A percentile compares a stretch with the other conserved stretches of the same genome.
phyloP scores from a whole-genome alignment of 35 echinoderm and acorn worm species.

The Lytechinus variegatus region DNA sequence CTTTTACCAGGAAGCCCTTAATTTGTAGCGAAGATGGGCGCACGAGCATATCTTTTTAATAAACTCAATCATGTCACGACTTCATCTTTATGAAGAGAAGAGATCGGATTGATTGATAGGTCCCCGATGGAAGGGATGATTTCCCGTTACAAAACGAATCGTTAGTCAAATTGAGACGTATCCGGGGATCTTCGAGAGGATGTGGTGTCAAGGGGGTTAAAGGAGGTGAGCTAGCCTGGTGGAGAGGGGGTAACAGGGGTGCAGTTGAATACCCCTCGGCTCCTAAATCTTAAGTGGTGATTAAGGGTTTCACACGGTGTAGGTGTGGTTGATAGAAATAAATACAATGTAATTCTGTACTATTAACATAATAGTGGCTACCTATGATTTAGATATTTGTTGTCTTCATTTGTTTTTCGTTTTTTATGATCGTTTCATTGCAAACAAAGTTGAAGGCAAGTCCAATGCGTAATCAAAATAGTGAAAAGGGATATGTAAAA shows the following conservation, averaged over 20 bases:
- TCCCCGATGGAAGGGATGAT: neutral
- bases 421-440: too few species aligned
- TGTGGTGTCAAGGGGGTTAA: neutral
- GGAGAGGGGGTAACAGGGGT: neutral
- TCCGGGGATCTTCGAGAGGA: neutral
- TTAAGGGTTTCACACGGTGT: neutral
- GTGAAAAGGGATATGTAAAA: too few species aligned
- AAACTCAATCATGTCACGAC: neutral
- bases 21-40: neutral
- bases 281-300: neutral
- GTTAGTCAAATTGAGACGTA: slow-evolving; percentile 13
- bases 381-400: too few species aligned
- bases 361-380: too few species aligned
- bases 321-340: neutral
- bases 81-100: neutral
- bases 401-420: too few species aligned
- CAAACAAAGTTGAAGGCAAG: too few species aligned
- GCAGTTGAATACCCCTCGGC: neutral
- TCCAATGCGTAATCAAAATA: too few species aligned
- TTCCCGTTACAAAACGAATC: slow-evolving; percentile 18
- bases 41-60: slow-evolving; percentile 19
- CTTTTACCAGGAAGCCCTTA: neutral
- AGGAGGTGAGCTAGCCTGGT: neutral
- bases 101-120: neutral
- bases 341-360: neutral